These are phyloP conservation scores for Apoda limacodes DNA, from an alignment of 2,888 invertebrate species.

Conservation along the genomic window DNA sequence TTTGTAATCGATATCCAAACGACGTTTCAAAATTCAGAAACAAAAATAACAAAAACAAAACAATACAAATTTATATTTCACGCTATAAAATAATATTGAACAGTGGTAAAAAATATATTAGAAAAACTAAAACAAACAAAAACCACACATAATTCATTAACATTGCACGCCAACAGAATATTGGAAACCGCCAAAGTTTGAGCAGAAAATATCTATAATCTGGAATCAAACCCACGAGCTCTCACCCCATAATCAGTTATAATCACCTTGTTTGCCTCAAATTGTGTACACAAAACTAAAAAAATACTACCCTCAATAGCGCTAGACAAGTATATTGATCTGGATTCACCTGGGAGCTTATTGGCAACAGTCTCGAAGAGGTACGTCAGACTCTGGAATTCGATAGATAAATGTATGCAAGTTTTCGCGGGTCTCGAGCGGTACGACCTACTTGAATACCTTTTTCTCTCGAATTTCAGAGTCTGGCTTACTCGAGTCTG, in stretches of 20 bases:
- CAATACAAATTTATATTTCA: no score
- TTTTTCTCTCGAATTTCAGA: no score
- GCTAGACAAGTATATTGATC: conserved; percentile 7
- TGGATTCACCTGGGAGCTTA: conserved; percentile 13
- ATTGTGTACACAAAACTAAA: conserved; percentile 29
- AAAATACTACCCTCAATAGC: conserved; percentile 26
- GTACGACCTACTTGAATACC: no score
- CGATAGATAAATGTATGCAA: no score
- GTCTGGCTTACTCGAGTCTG: no score
- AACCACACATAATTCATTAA: conserved; percentile 49
- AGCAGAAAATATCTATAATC: conserved; percentile 59
- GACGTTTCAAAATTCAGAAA: no score
- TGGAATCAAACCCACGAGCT: conserved; percentile 38
- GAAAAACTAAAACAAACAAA: conserved; percentile 39
- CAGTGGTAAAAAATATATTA: no score
- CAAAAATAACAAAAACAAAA: no score
- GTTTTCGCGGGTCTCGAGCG: no score
- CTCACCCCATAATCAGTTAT: conserved; percentile 52
- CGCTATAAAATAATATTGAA: no score
- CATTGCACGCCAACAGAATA: conserved; percentile 40
- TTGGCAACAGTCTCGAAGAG: conserved; percentile 17
- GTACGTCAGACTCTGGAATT: no score
- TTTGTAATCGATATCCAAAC: no score
- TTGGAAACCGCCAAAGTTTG: conserved; percentile 44
- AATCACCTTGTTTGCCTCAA: conserved; percentile 49